A percentile compares a stretch with the other conserved stretches of the same genome.
phyloP scores from a whole-genome alignment of 2,797 vertebrate species.

The Phoxinus dragarum region DNA sequence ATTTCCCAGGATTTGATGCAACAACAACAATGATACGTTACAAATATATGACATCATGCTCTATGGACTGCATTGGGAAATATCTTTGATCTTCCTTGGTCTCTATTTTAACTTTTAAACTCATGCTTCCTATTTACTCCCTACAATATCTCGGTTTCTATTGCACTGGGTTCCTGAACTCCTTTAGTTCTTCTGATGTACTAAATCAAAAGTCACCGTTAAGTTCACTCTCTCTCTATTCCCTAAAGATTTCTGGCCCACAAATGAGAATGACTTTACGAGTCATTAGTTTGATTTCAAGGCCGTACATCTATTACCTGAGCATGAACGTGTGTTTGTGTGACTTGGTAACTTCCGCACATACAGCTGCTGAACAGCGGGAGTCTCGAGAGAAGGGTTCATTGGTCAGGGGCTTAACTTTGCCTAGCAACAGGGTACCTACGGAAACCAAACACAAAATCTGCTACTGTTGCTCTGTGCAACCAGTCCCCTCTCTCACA shows the following conservation, averaged over 20 bases:
- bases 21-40: not conserved
- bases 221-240: not conserved
- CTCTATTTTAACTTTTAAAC: not conserved
- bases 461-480: conserved; percentile 62
- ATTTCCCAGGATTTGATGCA: not conserved
- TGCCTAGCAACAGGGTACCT: conserved; percentile 82
- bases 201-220: conserved; percentile 18
- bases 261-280: not conserved
- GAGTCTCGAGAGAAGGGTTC: conserved; percentile 73
- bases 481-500: conserved; percentile 51
- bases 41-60: conserved; percentile 20
- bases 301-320: conserved; percentile 40
- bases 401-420: conserved; percentile 80
- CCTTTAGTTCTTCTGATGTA: conserved; percentile 1
- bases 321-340: conserved; percentile 34
- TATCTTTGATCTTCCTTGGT: not conserved
- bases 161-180: not conserved
- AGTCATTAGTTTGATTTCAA: conserved; percentile 20
- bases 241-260: not conserved
- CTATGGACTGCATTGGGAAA: not conserved
- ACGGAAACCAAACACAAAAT: conserved; percentile 79
- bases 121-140: not conserved
- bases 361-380: conserved; percentile 78
- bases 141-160: not conserved
- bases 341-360: not conserved